Evolutionary conservation across 2,113 vertebrate genomes (phyloP).

Genomic region (Psephotus haematonotus): DNA sequence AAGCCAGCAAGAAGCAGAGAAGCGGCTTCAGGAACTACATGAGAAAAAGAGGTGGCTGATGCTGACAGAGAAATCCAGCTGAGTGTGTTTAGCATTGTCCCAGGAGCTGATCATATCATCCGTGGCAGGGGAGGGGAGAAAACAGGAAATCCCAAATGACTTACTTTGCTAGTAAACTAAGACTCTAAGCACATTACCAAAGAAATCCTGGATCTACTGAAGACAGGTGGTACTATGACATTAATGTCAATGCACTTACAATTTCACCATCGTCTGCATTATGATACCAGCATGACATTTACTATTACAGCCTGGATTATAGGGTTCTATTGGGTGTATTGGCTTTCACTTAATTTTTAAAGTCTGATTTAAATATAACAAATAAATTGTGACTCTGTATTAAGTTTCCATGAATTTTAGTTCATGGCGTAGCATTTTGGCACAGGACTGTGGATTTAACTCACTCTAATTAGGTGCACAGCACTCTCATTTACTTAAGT

Average conservation of each 20-base stretch:
- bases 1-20: neutral
- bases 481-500: conserved; percentile 21
- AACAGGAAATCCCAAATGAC: neutral
- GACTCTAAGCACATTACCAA: neutral
- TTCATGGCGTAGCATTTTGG: conserved; percentile 10
- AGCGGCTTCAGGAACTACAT: neutral
- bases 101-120: neutral
- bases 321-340: neutral
- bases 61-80: neutral
- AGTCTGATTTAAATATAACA: conserved; percentile 23
- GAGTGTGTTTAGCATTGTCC: neutral
- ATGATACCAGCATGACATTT: neutral
- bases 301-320: neutral
- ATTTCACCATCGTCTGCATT: neutral
- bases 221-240: neutral
- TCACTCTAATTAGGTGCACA: conserved; percentile 36
- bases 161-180: conserved; percentile 9
- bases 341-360: conserved; percentile 12
- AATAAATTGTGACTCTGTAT: neutral
- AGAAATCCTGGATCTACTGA: neutral
- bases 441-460: neutral
- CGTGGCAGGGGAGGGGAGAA: neutral
- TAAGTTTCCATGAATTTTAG: neutral
- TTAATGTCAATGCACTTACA: neutral
- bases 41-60: neutral